Base-by-base conservation (phyloP, 2,113 vertebrate species). In the Axis porcinus region DNA sequence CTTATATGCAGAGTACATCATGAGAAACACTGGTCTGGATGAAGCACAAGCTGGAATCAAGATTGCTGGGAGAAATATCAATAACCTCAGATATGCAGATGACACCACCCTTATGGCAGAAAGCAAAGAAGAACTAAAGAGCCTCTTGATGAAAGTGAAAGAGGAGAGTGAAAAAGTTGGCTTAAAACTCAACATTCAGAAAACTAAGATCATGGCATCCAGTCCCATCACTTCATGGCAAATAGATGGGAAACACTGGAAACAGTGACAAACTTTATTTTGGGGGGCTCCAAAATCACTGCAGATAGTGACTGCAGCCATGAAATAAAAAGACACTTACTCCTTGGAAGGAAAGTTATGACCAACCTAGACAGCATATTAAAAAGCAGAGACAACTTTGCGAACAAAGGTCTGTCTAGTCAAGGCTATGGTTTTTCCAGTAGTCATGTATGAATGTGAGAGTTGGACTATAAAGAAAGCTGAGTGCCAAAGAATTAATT, bases 1-100 rank as follows among this genome's bases (percentile, higher is more conserved):
- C 8, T 67, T 36, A 9, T 67, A 67, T 67, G 64, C 64, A 67
- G 64, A n/a, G 64, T n/a, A 67, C 16, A 67, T n/a, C 33, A 67
- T n/a, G 62, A 67, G 33, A 67, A 5, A 36, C 0, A 0, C 9
- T 67, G 33, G 33, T 0, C 64, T 11, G 16, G 64, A 67, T 10
- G 16, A 67, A 67, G 64, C 16, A n/a, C 64, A 67, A 67, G 16
- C 33, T 67, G 33, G 33, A 67, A n/a, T 67, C 16, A 67, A 67
- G 64, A n/a, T 19, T 67, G 33, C 64, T 2, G 16, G 64, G 7
- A 33, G 15, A 64, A 64, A 64, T 33, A 67, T n/a, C 33, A 67
- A 19, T 67, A 67, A 67, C 33, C 64, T 67, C 64, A n/a, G 16
- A 19, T 67, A n/a, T 19, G 16, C 33, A 67, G 64, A 67, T n/a